Evolutionary conservation across 2,797 vertebrate species (phyloP).

Genomic region (Enteromius treurensis): DNA sequence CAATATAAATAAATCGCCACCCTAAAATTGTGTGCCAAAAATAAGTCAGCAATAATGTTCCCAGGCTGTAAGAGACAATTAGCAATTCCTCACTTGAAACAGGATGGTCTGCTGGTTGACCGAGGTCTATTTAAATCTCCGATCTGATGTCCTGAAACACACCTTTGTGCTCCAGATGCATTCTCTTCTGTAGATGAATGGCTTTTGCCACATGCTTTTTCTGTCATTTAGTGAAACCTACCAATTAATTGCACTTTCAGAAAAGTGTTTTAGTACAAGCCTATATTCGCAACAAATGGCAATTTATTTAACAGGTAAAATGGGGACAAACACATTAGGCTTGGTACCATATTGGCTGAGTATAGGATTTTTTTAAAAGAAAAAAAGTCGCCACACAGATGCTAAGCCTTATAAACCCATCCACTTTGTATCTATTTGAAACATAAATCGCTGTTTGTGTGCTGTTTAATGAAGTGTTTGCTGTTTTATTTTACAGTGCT

Average conservation of each 20-base stretch:
- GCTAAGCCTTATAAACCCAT: not conserved
- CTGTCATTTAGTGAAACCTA: conserved; percentile 22
- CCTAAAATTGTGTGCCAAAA: conserved; percentile 78
- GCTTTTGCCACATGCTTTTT: conserved; percentile 10
- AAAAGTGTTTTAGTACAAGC: not conserved
- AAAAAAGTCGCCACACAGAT: not conserved
- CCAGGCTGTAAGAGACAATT: conserved; percentile 75
- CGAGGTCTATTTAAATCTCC: conserved; percentile 39
- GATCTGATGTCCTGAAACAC: conserved; percentile 26
- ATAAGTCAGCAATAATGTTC: conserved; percentile 82
- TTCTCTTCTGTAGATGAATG: conserved; percentile 13
- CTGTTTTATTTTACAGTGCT: not conserved
- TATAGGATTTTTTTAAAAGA: not conserved
- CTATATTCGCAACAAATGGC: not conserved
- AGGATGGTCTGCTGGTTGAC: conserved; percentile 27
- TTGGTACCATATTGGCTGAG: not conserved
- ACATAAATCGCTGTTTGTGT: not conserved
- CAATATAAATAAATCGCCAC: conserved; percentile 75
- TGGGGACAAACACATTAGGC: not conserved
- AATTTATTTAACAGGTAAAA: not conserved
- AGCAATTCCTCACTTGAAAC: conserved; percentile 71
- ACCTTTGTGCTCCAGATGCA: not conserved
- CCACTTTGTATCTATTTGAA: not conserved
- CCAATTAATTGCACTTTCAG: conserved; percentile 10
- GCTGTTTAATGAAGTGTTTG: not conserved